phyloP scores from a whole-genome alignment of 2,113 vertebrate genomes.

The Eleginops maclovinus region DNA sequence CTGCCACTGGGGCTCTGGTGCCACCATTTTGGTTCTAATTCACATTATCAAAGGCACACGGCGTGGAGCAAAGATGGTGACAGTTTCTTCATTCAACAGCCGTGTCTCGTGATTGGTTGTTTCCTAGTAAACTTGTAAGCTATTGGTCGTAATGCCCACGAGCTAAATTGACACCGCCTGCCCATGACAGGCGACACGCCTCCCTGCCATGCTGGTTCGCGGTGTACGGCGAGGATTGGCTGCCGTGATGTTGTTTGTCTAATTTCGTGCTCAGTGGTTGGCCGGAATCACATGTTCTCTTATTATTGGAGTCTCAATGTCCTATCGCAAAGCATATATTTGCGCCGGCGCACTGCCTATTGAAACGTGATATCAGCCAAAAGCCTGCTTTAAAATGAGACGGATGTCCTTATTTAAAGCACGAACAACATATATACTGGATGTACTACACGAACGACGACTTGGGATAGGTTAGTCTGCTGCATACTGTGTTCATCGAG shows the following conservation, averaged over 20 bases:
- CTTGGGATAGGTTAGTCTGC: no score
- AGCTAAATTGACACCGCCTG: constrained; percentile 47
- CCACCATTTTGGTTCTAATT: constrained; percentile 76
- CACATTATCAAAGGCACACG: accelerated
- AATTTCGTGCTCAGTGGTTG: constrained; percentile 49
- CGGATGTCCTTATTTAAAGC: background rate
- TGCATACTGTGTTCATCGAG: background rate
- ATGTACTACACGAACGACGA: background rate
- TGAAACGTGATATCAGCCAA: background rate
- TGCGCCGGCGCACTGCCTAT: constrained; percentile 27
- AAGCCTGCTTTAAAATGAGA: background rate
- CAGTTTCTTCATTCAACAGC: background rate
- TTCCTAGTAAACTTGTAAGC: background rate
- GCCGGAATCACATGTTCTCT: constrained; percentile 60
- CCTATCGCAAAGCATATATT: background rate
- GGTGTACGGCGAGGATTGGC: constrained; percentile 73
- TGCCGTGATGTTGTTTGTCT: constrained; percentile 59
- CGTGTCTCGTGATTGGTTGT: constrained; percentile 55
- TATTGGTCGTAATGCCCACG: constrained; percentile 67
- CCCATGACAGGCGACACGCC: constrained; percentile 56
- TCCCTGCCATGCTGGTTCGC: constrained; percentile 72
- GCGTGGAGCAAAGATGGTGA: constrained; percentile 62
- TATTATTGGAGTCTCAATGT: constrained; percentile 26
- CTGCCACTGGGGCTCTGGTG: constrained; percentile 17
- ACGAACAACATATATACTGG: background rate